Evolutionary conservation across 2,113 vertebrate genomes (phyloP).

Genomic region (Sphyrna mokarran): DNA sequence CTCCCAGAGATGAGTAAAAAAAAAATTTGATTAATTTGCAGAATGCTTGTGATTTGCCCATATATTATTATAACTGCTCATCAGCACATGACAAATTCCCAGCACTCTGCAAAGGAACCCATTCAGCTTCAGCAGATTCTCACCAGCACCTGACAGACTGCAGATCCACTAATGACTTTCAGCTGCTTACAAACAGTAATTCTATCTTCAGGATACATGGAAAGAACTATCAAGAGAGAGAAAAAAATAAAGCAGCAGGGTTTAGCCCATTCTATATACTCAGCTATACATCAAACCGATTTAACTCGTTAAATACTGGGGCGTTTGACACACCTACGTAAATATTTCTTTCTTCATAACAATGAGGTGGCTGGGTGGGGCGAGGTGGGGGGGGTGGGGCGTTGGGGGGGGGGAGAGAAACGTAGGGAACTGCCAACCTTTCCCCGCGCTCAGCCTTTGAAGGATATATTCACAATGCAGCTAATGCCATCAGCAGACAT

Average conservation of each 20-base stretch:
- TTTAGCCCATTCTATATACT: constrained; percentile 64
- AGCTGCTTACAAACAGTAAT: constrained; percentile 88
- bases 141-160: constrained; percentile 81
- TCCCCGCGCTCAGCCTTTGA: neutral
- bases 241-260: constrained; percentile 53
- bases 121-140: constrained; percentile 78
- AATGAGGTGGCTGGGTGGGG: neutral
- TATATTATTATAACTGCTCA: constrained; percentile 90
- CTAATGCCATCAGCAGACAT: constrained; percentile 17
- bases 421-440: neutral
- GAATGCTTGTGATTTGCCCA: constrained; percentile 87
- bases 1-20: constrained; percentile 66
- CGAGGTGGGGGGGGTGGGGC: neutral
- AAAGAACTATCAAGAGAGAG: constrained; percentile 58
- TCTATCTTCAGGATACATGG: constrained; percentile 71
- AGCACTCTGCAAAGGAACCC: constrained; percentile 71
- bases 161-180: constrained; percentile 82
- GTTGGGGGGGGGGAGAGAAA: neutral
- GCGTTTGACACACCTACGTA: neutral
- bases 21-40: constrained; percentile 84
- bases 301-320: constrained; percentile 51
- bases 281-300: constrained; percentile 60
- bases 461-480: neutral
- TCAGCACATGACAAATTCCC: constrained; percentile 82
- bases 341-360: neutral